Evolutionary conservation across 1,140 invertebrate genomes (phyloP).

Genomic region (Cylas formicarius): DNA sequence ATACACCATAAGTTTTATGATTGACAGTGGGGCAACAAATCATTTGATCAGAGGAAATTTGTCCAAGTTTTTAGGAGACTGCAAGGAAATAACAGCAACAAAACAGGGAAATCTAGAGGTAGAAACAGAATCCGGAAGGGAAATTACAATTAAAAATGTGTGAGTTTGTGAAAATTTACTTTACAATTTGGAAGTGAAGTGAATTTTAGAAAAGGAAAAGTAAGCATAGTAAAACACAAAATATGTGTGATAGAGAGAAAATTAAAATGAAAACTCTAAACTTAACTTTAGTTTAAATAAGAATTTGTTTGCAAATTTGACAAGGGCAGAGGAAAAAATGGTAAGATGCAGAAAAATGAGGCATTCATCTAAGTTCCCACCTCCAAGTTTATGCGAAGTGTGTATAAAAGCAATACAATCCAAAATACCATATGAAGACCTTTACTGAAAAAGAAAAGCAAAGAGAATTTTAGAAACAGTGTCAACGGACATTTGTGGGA

Average conservation of each 20-base stretch:
- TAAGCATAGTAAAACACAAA: background rate
- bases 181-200: constrained; percentile 3
- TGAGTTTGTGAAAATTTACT: background rate
- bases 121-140: background rate
- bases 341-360: constrained; percentile 18
- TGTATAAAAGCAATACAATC: constrained; percentile 22
- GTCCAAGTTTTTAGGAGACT: background rate
- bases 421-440: constrained; percentile 17
- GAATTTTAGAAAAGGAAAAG: constrained; percentile 1
- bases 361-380: constrained; percentile 13
- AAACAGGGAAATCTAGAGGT: no score
- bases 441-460: constrained; percentile 10
- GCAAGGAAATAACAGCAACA: background rate
- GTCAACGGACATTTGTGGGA: constrained; percentile 40
- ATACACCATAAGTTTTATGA: no score
- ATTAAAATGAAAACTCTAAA: no score
- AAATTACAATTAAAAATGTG: background rate
- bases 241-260: background rate
- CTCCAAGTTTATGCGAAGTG: constrained; percentile 16
- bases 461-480: constrained; percentile 32
- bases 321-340: no score
- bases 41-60: background rate
- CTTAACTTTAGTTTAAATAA: no score
- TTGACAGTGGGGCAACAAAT: no score
- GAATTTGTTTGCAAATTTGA: background rate